Conservation (phyloP, 2,888 invertebrate genomes). For the Troides oblongomaculatus region DNA sequence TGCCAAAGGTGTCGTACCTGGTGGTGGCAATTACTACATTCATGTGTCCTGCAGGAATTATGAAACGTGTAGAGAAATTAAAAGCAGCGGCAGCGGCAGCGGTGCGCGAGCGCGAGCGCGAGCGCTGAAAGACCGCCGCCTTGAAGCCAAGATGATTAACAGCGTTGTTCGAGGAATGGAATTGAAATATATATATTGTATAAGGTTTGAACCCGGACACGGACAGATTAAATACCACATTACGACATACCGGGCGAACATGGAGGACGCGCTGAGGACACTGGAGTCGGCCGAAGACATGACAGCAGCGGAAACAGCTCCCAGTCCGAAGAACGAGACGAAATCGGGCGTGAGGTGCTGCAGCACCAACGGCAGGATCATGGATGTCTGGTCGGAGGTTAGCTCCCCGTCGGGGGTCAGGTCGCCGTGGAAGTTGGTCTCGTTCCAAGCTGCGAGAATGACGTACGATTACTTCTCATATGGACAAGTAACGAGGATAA, state of each 20-base stretch:
- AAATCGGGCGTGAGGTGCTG: constrained; percentile 97
- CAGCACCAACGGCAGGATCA: constrained; percentile 98
- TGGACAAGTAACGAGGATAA: no score
- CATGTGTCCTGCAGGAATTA: no score
- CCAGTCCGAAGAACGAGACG: constrained; percentile 98
- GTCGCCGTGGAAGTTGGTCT: constrained; percentile 89
- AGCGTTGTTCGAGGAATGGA: no score
- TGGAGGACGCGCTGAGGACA: constrained; percentile 97
- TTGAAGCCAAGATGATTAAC: no score
- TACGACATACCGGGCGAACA: constrained; percentile 90
- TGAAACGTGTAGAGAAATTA: no score
- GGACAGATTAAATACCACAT: not conserved
- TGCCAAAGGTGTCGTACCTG: no score
- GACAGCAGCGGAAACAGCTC: constrained; percentile 99
- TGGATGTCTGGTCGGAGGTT: constrained; percentile 89
- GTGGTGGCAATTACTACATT: no score
- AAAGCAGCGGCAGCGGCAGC: no score
- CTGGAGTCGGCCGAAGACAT: constrained; percentile 99
- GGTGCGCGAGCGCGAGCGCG: no score
- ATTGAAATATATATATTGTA: no score
- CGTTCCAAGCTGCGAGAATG: constrained; percentile 91
- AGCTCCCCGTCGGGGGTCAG: constrained; percentile 82
- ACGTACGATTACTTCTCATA: not conserved
- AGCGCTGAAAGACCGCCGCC: no score
- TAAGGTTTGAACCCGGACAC: no score